Percentiles rank a stretch among this genome's conserved stretches.
Evolutionary conservation across 2,797 vertebrate species (phyloP).

Genomic region (Artibeus lituratus): DNA sequence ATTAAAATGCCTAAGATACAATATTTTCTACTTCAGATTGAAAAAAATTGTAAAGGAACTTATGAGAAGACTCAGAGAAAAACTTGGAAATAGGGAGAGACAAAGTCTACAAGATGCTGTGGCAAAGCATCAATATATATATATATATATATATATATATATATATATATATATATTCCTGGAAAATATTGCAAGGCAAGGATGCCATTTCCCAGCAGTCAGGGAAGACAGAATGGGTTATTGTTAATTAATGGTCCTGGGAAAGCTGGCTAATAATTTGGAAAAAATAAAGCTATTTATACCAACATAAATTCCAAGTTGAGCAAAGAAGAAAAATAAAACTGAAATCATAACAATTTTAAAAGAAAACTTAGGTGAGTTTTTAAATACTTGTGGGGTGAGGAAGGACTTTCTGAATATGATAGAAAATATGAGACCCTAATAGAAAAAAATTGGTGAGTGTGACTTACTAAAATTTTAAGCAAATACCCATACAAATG

Average conservation of each 20-base stretch:
- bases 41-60: background rate
- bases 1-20: background rate
- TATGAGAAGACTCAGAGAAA: background rate
- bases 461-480: background rate
- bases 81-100: too few species aligned
- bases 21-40: background rate
- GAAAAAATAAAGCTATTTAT: background rate
- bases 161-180: rapidly evolving
- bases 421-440: background rate
- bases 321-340: background rate
- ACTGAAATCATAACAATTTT: background rate
- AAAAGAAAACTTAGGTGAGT: background rate
- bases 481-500: background rate
- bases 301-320: background rate
- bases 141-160: too few species aligned
- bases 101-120: background rate
- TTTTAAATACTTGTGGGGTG: background rate
- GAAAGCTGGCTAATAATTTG: background rate
- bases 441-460: background rate
- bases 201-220: background rate
- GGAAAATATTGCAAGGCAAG: too few species aligned
- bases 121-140: too few species aligned
- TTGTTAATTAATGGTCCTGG: background rate
- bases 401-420: background rate
- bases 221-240: rapidly evolving